Evolutionary conservation across 1,140 invertebrate species (phyloP).

Genomic region (Ditylenchus dipsaci): DNA sequence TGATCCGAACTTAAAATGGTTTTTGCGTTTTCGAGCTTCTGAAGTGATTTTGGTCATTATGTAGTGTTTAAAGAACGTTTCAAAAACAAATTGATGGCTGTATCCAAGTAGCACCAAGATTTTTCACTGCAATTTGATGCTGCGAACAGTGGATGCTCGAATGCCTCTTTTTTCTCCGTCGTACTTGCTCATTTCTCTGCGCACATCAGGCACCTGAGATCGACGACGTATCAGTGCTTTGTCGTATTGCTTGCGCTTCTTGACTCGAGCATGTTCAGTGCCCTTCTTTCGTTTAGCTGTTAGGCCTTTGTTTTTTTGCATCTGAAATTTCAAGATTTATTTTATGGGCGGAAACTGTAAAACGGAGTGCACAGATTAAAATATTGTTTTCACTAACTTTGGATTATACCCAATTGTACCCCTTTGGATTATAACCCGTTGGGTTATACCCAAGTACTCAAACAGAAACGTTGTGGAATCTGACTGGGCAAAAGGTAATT

Average conservation of each 20-base stretch:
- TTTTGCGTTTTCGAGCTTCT: no score
- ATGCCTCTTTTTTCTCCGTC: constrained; percentile 41
- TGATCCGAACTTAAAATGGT: no score
- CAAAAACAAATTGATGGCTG: constrained; percentile 2
- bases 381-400: background rate
- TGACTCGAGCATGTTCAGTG: constrained; percentile 27
- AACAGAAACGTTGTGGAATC: no score
- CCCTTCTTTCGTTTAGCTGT: constrained; percentile 18
- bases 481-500: no score
- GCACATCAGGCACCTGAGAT: constrained; percentile 35
- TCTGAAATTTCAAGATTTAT: constrained; percentile 23
- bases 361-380: background rate
- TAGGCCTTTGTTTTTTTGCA: constrained; percentile 35
- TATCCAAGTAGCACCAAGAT: no score
- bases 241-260: constrained; percentile 31
- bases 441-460: no score
- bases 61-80: no score
- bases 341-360: background rate
- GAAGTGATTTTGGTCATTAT: no score
- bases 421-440: no score
- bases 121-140: constrained; percentile 24
- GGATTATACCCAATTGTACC: no score
- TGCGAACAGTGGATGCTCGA: constrained; percentile 19
- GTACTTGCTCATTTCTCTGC: constrained; percentile 26
- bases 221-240: constrained; percentile 35